phyloP scores from a whole-genome alignment of 2,113 vertebrate genomes.

The Sceloporus undulatus region DNA sequence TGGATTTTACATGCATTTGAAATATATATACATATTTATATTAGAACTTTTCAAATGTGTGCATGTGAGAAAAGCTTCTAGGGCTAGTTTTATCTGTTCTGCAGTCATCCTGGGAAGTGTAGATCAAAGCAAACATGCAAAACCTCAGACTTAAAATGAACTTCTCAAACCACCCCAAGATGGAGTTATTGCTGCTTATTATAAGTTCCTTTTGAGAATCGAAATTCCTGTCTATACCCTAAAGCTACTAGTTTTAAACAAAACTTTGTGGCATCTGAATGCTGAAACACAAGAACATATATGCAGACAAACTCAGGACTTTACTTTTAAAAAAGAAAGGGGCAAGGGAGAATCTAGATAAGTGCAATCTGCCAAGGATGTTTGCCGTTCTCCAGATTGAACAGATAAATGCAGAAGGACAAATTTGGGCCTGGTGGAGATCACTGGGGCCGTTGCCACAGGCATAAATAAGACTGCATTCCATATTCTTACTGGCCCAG shows the following conservation, averaged over 20 bases:
- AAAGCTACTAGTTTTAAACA: neutral
- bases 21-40: neutral
- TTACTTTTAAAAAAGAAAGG: neutral
- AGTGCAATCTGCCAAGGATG: conserved; percentile 29
- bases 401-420: conserved; percentile 33
- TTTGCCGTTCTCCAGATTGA: conserved; percentile 34
- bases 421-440: conserved; percentile 24
- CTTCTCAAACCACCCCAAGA: neutral
- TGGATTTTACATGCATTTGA: neutral
- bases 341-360: conserved; percentile 14
- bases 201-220: neutral
- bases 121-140: neutral
- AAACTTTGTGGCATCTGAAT: neutral
- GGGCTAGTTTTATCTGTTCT: neutral
- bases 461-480: conserved; percentile 30
- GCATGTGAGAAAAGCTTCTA: neutral
- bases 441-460: conserved; percentile 7
- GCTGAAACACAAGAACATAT: conserved; percentile 50
- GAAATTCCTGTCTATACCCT: neutral
- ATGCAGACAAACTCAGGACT: conserved; percentile 34
- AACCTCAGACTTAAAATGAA: neutral
- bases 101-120: neutral
- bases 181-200: neutral
- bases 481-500: neutral
- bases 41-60: neutral